phyloP scores from a whole-genome alignment of 2,797 vertebrate species.

The Sylvia borin region DNA sequence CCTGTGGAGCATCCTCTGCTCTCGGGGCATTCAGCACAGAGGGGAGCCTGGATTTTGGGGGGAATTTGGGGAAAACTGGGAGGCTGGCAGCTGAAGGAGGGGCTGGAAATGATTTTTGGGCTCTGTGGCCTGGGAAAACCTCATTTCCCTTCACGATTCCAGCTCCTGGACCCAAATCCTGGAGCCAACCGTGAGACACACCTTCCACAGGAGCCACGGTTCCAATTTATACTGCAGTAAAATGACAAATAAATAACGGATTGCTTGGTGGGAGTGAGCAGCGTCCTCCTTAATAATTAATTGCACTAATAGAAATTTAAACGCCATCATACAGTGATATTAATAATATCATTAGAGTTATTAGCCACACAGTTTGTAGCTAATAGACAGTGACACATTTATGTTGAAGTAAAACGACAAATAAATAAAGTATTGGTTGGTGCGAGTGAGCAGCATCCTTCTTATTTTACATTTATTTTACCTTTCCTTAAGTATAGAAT shows the following conservation, averaged over 20 bases:
- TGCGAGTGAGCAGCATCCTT: neutral
- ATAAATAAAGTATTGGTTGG: accelerated
- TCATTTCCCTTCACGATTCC: neutral
- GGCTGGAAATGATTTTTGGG: neutral
- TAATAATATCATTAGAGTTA: neutral
- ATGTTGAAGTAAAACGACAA: neutral
- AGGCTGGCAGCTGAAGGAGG: no score
- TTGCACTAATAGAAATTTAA: neutral
- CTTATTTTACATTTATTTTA: neutral
- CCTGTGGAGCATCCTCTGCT: neutral
- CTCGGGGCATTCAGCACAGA: no score
- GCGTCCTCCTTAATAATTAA: no score
- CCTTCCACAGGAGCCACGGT: neutral
- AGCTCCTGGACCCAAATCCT: neutral
- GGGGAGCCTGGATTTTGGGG: neutral
- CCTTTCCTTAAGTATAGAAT: neutral
- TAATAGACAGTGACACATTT: neutral
- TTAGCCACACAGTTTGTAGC: neutral
- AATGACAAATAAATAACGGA: neutral
- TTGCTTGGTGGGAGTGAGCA: neutral
- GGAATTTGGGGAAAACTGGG: neutral
- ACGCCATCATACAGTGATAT: neutral
- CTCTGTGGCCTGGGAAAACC: neutral
- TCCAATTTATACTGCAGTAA: accelerated
- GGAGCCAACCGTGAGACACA: neutral